Base-by-base conservation (phyloP, 2,888 invertebrate species). In the Muscina levida region DNA sequence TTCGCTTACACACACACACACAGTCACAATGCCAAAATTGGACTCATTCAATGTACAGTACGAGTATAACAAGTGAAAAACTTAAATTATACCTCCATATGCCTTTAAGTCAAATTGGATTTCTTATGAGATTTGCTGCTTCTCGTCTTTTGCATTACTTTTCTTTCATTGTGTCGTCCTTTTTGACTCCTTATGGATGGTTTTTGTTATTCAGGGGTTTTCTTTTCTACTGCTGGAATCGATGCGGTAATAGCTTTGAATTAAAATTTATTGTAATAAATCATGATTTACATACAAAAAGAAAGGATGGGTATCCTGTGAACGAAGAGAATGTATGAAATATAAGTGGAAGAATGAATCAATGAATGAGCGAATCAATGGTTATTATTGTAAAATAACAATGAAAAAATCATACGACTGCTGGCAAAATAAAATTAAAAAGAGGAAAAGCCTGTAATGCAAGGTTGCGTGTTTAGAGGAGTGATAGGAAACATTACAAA, bases 181-280 rank as follows among this genome's bases (percentile, higher is more conserved):
- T 39, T 39, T 62, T 62, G 62, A 62, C 39, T 62, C 42, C 62
- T 42, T 62, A 39, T n/a, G 62, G 39, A 53, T 71, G 53, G 15
- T 13, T 51, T 71, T 66, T 72, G 13, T 31, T 31, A 31, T 31
- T 3, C 8, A 31, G 31, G 31, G 31, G 31, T 8, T 31, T n/a
- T n/a, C n/a, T n/a, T n/a, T n/a, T 3, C 31, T 31, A 31, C 56
- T 37, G 71, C 17, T 13, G 19, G 72, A 74, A 68, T 77, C 81
- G 72, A 81, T 81, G 77, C 74, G 67, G 74, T 75, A 77, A 81
- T 81, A 74, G 77, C 62, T 77, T 74, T 77, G 77, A 77, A 81
- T 81, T 81, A 81, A 81, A 81, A 81, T 77, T 81, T 74, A 81
- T 77, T 81, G 74, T 77, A 77, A 74, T 81, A 81, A 81, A 81